Base-by-base conservation (phyloP, 2,113 vertebrate genomes). In the Pedetes capensis region DNA sequence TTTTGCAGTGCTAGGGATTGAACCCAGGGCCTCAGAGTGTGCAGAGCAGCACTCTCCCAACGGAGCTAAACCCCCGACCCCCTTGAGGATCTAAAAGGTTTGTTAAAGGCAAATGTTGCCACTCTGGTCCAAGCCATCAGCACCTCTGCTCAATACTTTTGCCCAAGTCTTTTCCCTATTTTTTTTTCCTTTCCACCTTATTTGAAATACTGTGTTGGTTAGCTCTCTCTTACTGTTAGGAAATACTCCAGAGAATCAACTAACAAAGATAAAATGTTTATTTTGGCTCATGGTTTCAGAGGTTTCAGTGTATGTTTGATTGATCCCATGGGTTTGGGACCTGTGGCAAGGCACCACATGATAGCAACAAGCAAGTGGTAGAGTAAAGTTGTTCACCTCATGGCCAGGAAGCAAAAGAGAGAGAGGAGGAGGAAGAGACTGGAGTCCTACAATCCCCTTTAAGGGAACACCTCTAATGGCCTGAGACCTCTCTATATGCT, bases 311-410 rank as follows among this genome's bases (percentile, higher is more conserved):
- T 16, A 9, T 39, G 10, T 5, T 2, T 29, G 1, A 10, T 25
- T 49, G 42, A 7, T 18, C n/a, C 22, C 5, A 32, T 14, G 42
- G 12, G 25, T 22, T 22, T 55, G 22, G n/a, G 29, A 20, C 47
- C 59, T 66, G 47, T 76, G 71, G 5, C 10, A 34, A 81, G 57
- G 18, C 20, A 47, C 13, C 27, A 39, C 7, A 75, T 66, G n/a
- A 6, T 4, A 23, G 3, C 4, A 18, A 8, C 2, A 29, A 53
- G 44, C 5, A 27, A 8, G 4, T 20, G 4, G n/a, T 14, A 53
- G 25, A 55, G 29, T 18, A 72, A 18, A 57, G 68, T 4, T 72
- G 12, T 27, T 72, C 25, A 55, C 23, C 37, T 74, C 12, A 42
- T 14, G 51, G 23, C 37, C 63, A 63, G 72, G 59, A 44, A 63